Evolutionary conservation across 2,797 vertebrate genomes (phyloP).

Genomic region (Ctenopoma kingsleyae): DNA sequence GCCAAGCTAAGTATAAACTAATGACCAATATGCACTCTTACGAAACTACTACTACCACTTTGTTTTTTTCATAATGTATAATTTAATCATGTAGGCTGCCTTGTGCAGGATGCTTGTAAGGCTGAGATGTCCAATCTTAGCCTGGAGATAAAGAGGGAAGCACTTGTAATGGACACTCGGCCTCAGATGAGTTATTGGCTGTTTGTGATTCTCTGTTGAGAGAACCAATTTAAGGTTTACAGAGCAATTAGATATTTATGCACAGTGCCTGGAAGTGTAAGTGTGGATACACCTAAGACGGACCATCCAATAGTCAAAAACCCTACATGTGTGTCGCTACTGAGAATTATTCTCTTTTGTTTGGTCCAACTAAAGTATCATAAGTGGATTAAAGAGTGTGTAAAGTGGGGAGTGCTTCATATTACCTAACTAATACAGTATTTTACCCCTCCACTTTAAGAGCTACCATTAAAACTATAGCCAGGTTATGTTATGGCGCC

Average conservation of each 20-base stretch:
- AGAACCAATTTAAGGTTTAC: constrained; percentile 73
- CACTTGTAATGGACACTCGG: constrained; percentile 54
- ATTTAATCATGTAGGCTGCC: neutral
- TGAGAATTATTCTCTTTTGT: constrained; percentile 33
- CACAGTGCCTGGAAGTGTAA: constrained; percentile 39
- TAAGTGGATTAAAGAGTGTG: constrained; percentile 47
- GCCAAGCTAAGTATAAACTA: no score
- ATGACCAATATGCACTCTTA: no score
- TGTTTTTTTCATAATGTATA: no score
- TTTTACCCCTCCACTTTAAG: constrained; percentile 50
- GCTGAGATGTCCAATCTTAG: no score
- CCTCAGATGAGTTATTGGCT: constrained; percentile 67
- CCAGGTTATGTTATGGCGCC: constrained; percentile 65
- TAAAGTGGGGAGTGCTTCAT: constrained; percentile 49
- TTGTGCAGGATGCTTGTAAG: constrained; percentile 31
- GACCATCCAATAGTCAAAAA: constrained; percentile 37
- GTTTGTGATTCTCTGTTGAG: constrained; percentile 75
- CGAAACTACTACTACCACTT: no score
- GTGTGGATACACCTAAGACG: constrained; percentile 41
- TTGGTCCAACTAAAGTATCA: constrained; percentile 37
- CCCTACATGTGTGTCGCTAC: constrained; percentile 15
- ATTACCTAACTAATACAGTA: constrained; percentile 46
- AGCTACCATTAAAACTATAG: constrained; percentile 54
- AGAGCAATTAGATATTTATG: constrained; percentile 74
- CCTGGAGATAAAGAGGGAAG: no score